Conservation (phyloP, 2,113 vertebrate genomes). For the Camelus bactrianus region DNA sequence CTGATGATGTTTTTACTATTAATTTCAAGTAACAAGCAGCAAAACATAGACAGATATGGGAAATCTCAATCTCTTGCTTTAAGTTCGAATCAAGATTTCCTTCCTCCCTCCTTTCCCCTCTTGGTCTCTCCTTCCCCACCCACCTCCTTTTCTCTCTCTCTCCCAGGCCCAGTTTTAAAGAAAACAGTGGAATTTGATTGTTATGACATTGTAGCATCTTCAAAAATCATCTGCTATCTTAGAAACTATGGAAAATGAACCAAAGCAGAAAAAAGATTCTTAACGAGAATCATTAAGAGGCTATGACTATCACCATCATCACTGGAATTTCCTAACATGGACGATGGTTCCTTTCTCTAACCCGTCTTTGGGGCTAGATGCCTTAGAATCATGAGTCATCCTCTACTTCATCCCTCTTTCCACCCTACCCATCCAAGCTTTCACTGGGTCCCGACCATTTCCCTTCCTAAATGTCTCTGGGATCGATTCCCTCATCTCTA, state of each 20-base stretch:
- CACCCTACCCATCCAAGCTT: not conserved
- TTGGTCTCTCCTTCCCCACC: too few relatives aligned
- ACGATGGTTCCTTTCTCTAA: slow-evolving; percentile 36
- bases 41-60: not conserved
- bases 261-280: slow-evolving; percentile 38
- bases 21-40: not conserved
- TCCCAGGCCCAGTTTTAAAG: not conserved
- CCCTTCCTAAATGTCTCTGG: not conserved
- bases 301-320: slow-evolving; percentile 29
- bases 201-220: not conserved
- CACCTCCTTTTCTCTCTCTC: not conserved
- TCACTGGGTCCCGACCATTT: not conserved
- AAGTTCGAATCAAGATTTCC: not conserved
- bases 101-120: too few relatives aligned
- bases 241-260: slow-evolving; percentile 57
- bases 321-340: slow-evolving; percentile 23
- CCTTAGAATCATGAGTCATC: not conserved
- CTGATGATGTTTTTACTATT: not conserved
- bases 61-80: not conserved
- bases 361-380: slow-evolving; percentile 57
- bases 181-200: slow-evolving; percentile 11
- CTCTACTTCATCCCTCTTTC: slow-evolving; percentile 22
- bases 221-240: slow-evolving; percentile 59
- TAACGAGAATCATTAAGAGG: slow-evolving; percentile 55
- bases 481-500: not conserved